A percentile compares a stretch with the other conserved stretches of the same genome.
Evolutionary conservation across 1,140 invertebrate genomes (phyloP).

Genomic region (Agrypnia vestita): DNA sequence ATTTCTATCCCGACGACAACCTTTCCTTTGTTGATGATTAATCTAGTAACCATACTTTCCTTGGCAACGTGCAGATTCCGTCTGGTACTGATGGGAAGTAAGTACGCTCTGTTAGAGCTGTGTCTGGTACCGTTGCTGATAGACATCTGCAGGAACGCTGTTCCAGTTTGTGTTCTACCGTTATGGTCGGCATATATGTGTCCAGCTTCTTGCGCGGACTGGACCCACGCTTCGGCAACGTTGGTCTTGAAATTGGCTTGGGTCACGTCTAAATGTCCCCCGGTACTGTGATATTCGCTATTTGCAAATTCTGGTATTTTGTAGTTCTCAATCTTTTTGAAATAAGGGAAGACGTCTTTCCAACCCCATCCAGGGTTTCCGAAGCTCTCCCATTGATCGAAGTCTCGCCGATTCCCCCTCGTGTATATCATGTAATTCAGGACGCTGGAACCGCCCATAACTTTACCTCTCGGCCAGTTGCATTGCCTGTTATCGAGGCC

Average conservation of each 20-base stretch:
- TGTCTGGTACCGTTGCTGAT: constrained; percentile 81
- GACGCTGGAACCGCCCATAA: constrained; percentile 91
- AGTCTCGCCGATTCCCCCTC: constrained; percentile 86
- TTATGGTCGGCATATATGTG: constrained; percentile 84
- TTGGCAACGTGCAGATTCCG: constrained; percentile 80
- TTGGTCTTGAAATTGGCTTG: constrained; percentile 77
- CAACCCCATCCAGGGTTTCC: constrained; percentile 94
- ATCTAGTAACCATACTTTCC: constrained; percentile 77
- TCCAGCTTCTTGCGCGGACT: constrained; percentile 78
- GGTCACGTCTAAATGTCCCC: constrained; percentile 73
- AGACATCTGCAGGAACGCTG: constrained; percentile 78
- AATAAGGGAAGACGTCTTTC: constrained; percentile 89
- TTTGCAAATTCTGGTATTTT: constrained; percentile 86
- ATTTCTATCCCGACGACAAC: constrained; percentile 79
- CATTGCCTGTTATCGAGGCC: constrained; percentile 80
- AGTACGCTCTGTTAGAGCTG: constrained; percentile 83
- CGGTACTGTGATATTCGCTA: constrained; percentile 73
- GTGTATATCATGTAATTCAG: constrained; percentile 98
- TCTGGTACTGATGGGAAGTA: constrained; percentile 78
- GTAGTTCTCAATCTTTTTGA: constrained; percentile 92
- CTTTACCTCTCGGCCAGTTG: constrained; percentile 89
- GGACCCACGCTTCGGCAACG: constrained; percentile 79
- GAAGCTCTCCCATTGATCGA: constrained; percentile 90
- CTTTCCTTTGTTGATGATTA: constrained; percentile 83
- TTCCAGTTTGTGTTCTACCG: constrained; percentile 78